Percentiles rank a stretch among this genome's conserved stretches.
Evolutionary conservation across 2,888 invertebrate genomes (phyloP).

Genomic region (Idaea dimidiata): DNA sequence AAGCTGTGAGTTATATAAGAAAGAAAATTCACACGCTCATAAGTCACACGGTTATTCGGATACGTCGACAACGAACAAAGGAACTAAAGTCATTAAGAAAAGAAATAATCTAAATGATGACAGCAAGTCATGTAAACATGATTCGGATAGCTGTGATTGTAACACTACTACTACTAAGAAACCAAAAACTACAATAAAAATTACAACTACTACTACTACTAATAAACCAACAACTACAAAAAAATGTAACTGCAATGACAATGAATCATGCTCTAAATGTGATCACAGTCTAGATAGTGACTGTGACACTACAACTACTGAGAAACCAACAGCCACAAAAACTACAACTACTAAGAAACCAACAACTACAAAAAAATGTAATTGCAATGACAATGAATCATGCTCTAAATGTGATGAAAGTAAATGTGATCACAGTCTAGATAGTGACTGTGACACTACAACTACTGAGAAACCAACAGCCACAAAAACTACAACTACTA

Average conservation of each 20-base stretch:
- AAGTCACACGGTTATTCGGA: neutral
- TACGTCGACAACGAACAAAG: neutral
- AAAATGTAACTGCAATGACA: no score
- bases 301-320: no score
- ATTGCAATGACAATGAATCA: neutral
- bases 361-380: neutral
- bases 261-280: neutral
- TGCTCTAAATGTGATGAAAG: neutral
- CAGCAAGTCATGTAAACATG: neutral
- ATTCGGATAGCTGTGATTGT: neutral
- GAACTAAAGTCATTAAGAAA: neutral
- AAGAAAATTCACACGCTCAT: neutral
- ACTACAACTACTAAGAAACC: neutral
- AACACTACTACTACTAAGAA: neutral
- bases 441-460: neutral
- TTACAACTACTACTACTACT: no score
- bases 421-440: neutral
- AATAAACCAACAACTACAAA: neutral
- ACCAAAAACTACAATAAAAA: no score
- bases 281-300: neutral
- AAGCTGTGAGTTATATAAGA: neutral
- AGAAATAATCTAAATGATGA: neutral
- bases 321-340: no score
- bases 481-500: neutral
- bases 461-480: neutral